Percentiles rank a stretch among this genome's conserved stretches.
phyloP scores from a whole-genome alignment of 2,797 vertebrate genomes.

The Ctenopoma multispine region DNA sequence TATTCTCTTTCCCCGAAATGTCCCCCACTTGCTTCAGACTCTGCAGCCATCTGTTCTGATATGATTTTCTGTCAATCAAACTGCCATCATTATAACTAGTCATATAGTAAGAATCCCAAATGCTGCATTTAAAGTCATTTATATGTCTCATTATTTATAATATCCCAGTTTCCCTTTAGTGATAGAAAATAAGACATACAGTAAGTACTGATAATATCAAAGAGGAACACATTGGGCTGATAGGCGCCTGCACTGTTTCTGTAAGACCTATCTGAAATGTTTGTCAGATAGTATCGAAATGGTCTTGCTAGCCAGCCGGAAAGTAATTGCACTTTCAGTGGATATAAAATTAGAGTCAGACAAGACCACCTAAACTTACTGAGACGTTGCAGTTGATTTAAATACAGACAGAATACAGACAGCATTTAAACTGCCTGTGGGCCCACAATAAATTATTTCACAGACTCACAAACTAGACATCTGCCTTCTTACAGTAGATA shows the following conservation, averaged over 20 bases:
- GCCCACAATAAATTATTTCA: constrained; percentile 76
- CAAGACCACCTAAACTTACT: constrained; percentile 57
- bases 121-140: constrained; percentile 39
- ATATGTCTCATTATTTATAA: constrained; percentile 43
- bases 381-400: constrained; percentile 73
- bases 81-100: constrained; percentile 36
- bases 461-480: constrained; percentile 73
- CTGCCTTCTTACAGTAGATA: constrained; percentile 78
- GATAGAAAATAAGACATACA: constrained; percentile 9
- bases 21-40: constrained; percentile 25
- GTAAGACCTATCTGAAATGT: constrained; percentile 44
- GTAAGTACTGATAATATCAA: constrained; percentile 57
- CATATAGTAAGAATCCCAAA: constrained; percentile 36
- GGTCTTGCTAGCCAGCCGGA: constrained; percentile 26
- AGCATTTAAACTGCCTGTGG: constrained; percentile 73
- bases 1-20: constrained; percentile 40
- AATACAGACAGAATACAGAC: constrained; percentile 78
- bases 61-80: constrained; percentile 62
- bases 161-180: constrained; percentile 27
- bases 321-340: constrained; percentile 39
- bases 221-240: constrained; percentile 42
- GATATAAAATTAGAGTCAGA: constrained; percentile 56
- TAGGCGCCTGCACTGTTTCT: constrained; percentile 29
- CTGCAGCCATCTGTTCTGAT: constrained; percentile 55
- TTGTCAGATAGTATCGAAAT: constrained; percentile 16